A percentile compares a stretch with the other conserved stretches of the same genome.
These are phyloP conservation scores for Sinonovacula constricta DNA, from an alignment of 1,140 invertebrate species.

Conservation along the genomic window DNA sequence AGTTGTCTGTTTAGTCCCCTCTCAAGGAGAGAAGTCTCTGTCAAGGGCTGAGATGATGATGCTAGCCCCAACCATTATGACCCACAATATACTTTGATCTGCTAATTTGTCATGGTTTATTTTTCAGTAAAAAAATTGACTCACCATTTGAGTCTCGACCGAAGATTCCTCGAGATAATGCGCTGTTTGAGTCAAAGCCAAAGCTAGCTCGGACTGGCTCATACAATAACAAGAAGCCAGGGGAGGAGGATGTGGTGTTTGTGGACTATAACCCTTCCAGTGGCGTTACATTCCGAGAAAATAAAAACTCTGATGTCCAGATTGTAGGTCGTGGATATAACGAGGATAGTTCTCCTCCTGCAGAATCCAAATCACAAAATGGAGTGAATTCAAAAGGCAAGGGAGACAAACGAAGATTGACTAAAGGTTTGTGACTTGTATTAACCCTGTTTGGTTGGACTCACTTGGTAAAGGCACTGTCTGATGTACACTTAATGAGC, in stretches of 20 bases:
- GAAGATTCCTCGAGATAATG: conserved; percentile 52
- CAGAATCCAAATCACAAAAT: conserved; percentile 38
- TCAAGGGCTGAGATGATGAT: too few species aligned
- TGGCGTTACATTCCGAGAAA: conserved; percentile 76
- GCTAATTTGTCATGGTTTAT: background rate
- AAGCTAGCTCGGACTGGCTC: conserved; percentile 67
- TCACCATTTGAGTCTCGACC: conserved; percentile 62
- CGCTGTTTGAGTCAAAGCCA: conserved; percentile 64
- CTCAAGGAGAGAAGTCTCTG: too few species aligned
- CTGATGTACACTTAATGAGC: too few species aligned
- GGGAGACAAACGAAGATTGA: conserved; percentile 56
- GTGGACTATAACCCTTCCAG: conserved; percentile 74
- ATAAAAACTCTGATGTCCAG: conserved; percentile 73
- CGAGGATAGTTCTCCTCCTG: conserved; percentile 62
- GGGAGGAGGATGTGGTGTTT: conserved; percentile 53
- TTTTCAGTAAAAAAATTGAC: conserved; percentile 66
- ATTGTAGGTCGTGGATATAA: conserved; percentile 76
- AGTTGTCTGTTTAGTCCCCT: too few species aligned
- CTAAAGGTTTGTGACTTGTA: too few species aligned
- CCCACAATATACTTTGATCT: too few species aligned
- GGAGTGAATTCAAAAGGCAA: conserved; percentile 50
- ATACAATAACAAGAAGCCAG: conserved; percentile 56
- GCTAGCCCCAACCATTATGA: too few species aligned
- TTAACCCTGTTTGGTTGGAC: too few species aligned
- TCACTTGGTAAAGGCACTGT: too few species aligned